Percentiles rank a stretch among this genome's conserved stretches.
Conservation (phyloP, 1,140 invertebrate species). For the Batillaria attramentaria region DNA sequence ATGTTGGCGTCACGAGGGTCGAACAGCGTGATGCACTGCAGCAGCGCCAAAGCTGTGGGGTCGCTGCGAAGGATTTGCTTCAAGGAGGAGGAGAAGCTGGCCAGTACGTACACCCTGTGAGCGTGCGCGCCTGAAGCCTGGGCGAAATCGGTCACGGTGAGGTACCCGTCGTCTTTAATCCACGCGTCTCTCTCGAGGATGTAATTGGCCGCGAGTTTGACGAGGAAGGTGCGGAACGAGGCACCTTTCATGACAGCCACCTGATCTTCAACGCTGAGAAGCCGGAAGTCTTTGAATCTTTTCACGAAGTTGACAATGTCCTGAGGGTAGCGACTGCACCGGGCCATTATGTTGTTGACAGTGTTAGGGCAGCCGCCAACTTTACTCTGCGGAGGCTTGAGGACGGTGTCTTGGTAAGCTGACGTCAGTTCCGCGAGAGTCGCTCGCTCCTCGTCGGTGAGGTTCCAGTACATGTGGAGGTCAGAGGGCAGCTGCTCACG, state of each 20-base stretch:
- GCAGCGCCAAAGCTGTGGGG: conserved; percentile 82
- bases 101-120: neutral
- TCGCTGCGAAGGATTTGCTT: conserved; percentile 60
- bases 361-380: conserved; percentile 5
- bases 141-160: conserved; percentile 2
- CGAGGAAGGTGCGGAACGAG: conserved; percentile 34
- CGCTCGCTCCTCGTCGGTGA: conserved; percentile 40
- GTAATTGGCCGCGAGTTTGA: conserved; percentile 33
- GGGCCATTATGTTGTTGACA: conserved; percentile 41
- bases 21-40: conserved; percentile 91
- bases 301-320: conserved; percentile 49
- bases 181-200: conserved; percentile 53
- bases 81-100: conserved; percentile 51
- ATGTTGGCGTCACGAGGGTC: conserved; percentile 85
- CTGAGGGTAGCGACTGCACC: neutral
- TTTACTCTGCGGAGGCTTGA: conserved; percentile 31
- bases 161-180: conserved; percentile 49
- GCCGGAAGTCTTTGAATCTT: conserved; percentile 35
- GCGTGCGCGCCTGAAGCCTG: conserved; percentile 4
- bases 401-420: conserved; percentile 47
- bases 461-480: conserved; percentile 34
- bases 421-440: conserved; percentile 38
- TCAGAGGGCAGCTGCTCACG: conserved; percentile 37
- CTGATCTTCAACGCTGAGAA: conserved; percentile 51
- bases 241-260: conserved; percentile 50